Percentiles rank a stretch among this genome's conserved stretches.
Conservation (phyloP, 2,113 vertebrate genomes). For the Octodon degus region DNA sequence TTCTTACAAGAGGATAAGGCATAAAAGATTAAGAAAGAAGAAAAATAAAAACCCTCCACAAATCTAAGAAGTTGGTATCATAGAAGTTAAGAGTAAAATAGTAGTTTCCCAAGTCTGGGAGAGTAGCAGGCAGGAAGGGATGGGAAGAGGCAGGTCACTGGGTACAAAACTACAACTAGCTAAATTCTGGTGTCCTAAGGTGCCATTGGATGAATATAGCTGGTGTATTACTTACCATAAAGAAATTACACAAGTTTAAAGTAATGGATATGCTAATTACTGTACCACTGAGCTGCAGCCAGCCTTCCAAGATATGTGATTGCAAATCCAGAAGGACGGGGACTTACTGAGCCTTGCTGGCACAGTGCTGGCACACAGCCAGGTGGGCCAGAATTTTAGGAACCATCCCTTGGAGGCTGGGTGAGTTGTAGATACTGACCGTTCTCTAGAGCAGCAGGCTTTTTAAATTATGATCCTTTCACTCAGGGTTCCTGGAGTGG, state of each 20-base stretch:
- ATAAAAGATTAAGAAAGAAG: neutral
- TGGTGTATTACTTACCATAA: neutral
- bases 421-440: neutral
- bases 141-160: neutral
- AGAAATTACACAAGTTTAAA: neutral
- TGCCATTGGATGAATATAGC: neutral
- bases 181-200: neutral
- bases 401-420: neutral
- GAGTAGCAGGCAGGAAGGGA: neutral
- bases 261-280: neutral
- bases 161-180: neutral
- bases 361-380: neutral
- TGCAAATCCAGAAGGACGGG: neutral
- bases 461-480: neutral
- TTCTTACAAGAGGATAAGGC: neutral
- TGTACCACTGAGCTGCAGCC: neutral
- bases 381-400: neutral
- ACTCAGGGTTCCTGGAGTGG: neutral
- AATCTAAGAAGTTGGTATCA: neutral
- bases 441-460: accelerated
- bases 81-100: neutral
- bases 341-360: neutral
- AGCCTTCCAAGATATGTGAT: neutral
- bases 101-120: neutral
- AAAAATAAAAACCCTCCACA: neutral